phyloP scores from a whole-genome alignment of 1,140 invertebrate species.

The Nymphalis io region DNA sequence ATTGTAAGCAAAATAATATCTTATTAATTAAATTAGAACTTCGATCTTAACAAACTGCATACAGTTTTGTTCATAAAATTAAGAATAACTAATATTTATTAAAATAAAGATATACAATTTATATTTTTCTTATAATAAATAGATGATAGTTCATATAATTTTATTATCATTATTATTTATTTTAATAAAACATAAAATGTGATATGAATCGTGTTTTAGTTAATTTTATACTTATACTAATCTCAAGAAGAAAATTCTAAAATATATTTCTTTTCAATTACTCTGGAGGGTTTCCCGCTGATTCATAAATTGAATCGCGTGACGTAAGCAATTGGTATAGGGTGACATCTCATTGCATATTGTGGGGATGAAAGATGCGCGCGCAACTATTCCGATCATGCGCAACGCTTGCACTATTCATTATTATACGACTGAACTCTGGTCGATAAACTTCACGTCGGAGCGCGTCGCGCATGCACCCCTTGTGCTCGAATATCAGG shows the following conservation, averaged over 20 bases:
- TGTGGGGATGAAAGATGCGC: conserved; percentile 41
- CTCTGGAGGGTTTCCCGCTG: conserved; percentile 53
- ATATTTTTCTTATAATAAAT: too few relatives aligned
- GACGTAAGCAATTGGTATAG: conserved; percentile 27
- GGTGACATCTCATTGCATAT: conserved; percentile 40
- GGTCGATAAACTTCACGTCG: conserved; percentile 58
- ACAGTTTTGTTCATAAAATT: too few relatives aligned
- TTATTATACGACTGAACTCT: conserved; percentile 30
- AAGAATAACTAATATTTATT: too few relatives aligned
- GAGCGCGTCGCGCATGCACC: conserved; percentile 60
- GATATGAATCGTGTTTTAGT: background rate
- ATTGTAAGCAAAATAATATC: too few relatives aligned
- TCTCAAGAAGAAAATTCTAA: background rate
- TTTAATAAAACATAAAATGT: too few relatives aligned
- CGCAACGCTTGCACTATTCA: conserved; percentile 38
- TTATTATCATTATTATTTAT: too few relatives aligned
- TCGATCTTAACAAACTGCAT: too few relatives aligned
- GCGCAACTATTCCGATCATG: conserved; percentile 44
- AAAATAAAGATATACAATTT: too few relatives aligned
- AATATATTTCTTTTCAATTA: conserved; percentile 9
- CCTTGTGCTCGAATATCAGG: conserved; percentile 56
- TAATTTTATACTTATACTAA: background rate
- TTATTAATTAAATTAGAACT: too few relatives aligned
- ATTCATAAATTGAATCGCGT: conserved; percentile 52
- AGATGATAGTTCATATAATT: too few relatives aligned